Evolutionary conservation across 2,888 invertebrate species (phyloP).

Genomic region (Calameuta filiformis): DNA sequence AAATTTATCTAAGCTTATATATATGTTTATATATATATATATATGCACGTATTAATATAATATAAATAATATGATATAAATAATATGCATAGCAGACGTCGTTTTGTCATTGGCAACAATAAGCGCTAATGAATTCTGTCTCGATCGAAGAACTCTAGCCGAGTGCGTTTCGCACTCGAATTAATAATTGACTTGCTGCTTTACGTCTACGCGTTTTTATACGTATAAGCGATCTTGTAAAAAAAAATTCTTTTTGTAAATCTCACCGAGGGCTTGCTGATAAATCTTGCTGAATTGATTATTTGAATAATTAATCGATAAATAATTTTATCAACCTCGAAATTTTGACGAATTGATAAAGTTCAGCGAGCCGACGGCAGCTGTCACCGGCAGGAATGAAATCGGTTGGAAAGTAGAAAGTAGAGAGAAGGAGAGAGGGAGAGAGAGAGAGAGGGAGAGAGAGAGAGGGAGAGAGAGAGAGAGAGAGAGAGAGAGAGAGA

Average conservation of each 20-base stretch:
- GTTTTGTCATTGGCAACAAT: no score
- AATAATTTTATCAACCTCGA: not conserved
- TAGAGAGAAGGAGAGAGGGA: not conserved
- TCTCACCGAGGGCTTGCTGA: not conserved
- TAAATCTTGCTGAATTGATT: not conserved
- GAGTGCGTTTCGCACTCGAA: no score
- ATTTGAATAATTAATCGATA: no score
- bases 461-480: slow-evolving; percentile 5
- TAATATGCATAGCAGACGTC: no score
- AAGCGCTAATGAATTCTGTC: no score
- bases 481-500: slow-evolving; percentile 10
- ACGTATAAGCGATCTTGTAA: no score
- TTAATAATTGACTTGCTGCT: no score
- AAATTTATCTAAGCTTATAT: not conserved
- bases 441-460: slow-evolving; percentile 12
- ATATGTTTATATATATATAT: no score
- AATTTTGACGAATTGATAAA: slow-evolving; percentile 24
- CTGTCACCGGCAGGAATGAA: slow-evolving; percentile 37
- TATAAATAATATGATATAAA: no score
- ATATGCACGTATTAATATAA: no score
- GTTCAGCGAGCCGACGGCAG: slow-evolving; percentile 33
- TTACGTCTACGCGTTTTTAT: no score
- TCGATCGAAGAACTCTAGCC: no score
- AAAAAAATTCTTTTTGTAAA: not conserved
- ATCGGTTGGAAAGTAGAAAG: slow-evolving; percentile 18